Evolutionary conservation across 53 echinoderm and acorn worm genomes (phyloP).

Genomic region (Zoroaster sp.): DNA sequence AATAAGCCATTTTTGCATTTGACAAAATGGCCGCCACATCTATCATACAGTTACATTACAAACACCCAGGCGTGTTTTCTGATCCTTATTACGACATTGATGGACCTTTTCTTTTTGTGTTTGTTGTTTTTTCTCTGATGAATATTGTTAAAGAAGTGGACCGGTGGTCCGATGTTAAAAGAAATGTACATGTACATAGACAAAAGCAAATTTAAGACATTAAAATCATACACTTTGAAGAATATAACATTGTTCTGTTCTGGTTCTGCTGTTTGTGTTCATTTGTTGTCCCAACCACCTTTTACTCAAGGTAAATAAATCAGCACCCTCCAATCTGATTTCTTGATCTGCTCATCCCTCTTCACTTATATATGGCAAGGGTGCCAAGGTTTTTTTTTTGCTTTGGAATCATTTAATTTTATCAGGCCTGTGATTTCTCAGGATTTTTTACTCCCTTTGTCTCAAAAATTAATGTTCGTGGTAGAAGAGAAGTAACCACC

Average conservation of each 20-base stretch:
- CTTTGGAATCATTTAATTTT: too few species aligned
- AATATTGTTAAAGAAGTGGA: slow-evolving; percentile 19
- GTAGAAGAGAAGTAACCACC: too few species aligned
- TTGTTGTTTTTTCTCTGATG: slow-evolving; percentile 5
- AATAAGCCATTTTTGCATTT: not conserved
- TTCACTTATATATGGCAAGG: too few species aligned
- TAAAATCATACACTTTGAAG: slow-evolving; percentile 60
- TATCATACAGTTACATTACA: not conserved
- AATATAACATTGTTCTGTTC: not conserved
- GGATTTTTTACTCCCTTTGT: too few species aligned
- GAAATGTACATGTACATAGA: slow-evolving; percentile 54
- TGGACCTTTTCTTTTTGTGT: not conserved
- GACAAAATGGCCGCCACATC: not conserved
- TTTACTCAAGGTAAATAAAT: too few species aligned
- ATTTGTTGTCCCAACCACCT: not conserved
- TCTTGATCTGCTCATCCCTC: too few species aligned
- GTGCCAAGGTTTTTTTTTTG: too few species aligned
- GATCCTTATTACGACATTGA: not conserved
- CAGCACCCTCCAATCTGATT: too few species aligned
- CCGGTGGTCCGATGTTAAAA: slow-evolving; percentile 30
- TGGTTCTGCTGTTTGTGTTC: not conserved
- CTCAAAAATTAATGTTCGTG: too few species aligned
- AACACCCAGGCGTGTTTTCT: not conserved
- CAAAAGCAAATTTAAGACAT: slow-evolving; percentile 45
- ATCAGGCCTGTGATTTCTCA: too few species aligned